phyloP scores from a whole-genome alignment of 2,113 vertebrate genomes.

The Odobenus rosmarus region DNA sequence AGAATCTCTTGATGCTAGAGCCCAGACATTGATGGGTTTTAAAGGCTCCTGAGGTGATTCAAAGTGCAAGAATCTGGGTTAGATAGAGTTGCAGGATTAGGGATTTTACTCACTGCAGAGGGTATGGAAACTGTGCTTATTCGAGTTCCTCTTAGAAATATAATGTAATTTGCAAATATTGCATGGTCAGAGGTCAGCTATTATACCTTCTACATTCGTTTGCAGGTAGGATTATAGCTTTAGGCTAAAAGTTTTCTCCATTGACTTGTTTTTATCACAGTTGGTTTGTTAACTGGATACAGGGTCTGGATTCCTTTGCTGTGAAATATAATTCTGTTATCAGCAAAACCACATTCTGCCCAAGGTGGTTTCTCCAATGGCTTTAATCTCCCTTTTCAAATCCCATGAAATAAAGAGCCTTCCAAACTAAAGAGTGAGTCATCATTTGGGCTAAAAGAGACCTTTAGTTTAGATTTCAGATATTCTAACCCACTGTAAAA shows the following conservation, averaged over 20 bases:
- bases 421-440: conserved; percentile 80
- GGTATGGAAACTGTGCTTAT: not conserved
- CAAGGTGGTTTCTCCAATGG: conserved; percentile 82
- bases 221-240: conserved; percentile 72
- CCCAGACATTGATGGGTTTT: not conserved
- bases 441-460: conserved; percentile 80
- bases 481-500: conserved; percentile 82
- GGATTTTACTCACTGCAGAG: not conserved
- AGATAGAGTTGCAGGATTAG: not conserved
- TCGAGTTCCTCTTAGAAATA: not conserved
- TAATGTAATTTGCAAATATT: conserved; percentile 49
- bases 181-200: conserved; percentile 44
- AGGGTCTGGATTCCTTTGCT: conserved; percentile 80
- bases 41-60: not conserved
- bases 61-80: not conserved
- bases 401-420: conserved; percentile 80
- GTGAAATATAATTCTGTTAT: conserved; percentile 86
- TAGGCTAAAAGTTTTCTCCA: conserved; percentile 76
- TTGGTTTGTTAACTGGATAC: conserved; percentile 83
- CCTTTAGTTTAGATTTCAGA: conserved; percentile 85
- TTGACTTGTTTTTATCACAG: conserved; percentile 80
- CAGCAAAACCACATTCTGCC: conserved; percentile 85
- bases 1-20: not conserved
- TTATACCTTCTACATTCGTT: conserved; percentile 73
- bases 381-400: conserved; percentile 83